Base-by-base conservation (phyloP, 2,888 invertebrate genomes). In the Vanessa cardui region DNA sequence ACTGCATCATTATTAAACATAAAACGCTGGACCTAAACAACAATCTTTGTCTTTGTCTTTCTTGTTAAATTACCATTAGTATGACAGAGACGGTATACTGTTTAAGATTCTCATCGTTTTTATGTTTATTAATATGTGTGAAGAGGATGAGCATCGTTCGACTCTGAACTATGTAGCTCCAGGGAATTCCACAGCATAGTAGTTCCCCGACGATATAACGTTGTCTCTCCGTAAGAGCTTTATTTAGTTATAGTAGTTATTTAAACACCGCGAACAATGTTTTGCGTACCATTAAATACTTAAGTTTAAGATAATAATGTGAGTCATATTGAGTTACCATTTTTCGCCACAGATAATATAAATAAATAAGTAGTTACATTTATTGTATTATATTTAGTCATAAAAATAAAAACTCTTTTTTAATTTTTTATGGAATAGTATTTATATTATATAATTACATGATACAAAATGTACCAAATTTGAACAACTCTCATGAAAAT, bases 191-290 rank as follows among this genome's bases (percentile, higher is more conserved):
- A 39, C 21, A 64, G 21, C 39, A 58, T 62, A 62, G 56, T 46
- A 49, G 20, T 59, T 49, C 49, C 62, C 31, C 52, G 58, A 70
- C 47, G 20, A 44, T 52, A 64, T 62, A 67, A 64, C 56, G 64
- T 69, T 70, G 74, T 72, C 71, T 73, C 74, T 73, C 60, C 54
- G 33, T 60, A 70, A 66, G 69, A 74, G 72, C 73, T 74, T 73
- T 74, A 72, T 71, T 68, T 70, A 72, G 72, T 56, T 68, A 64
- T 69, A 71, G 60, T 68, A 66, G 54, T 70, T 66, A 72, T 72
- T 72, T 67, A 70, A 71, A 62, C 56, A 56, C 5, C 47, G 61
- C 50, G 16, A 52, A 47, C 45, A 39, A 47, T 54, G 47, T 45
- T 18, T 18, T 39, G 49, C 58, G 26, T 39, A 54, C 33, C 52